phyloP scores from a whole-genome alignment of 92 coral and sea anemone genomes.

The Meandrina meandrites region DNA sequence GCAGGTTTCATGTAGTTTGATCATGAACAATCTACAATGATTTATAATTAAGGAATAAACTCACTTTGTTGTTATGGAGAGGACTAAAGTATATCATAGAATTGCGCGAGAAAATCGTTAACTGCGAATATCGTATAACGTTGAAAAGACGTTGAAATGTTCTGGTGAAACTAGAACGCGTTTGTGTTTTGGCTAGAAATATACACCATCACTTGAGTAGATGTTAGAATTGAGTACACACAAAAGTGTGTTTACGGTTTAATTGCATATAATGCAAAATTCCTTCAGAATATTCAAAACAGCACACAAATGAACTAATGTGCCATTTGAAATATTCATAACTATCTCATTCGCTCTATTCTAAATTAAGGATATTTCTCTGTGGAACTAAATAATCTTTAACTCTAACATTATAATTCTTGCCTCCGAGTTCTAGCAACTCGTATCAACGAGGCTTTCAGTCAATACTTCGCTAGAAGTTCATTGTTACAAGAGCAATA shows the following conservation, averaged over 20 bases:
- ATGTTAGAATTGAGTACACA: neutral
- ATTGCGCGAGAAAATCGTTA: neutral
- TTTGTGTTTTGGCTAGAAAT: neutral
- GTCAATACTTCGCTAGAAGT: neutral
- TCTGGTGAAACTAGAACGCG: neutral
- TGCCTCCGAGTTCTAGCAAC: neutral
- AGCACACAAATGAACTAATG: constrained; percentile 2
- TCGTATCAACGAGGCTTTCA: neutral
- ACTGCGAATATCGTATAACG: neutral
- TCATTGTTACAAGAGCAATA: neutral
- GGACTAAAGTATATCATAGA: neutral
- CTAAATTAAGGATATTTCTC: neutral
- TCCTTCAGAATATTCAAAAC: constrained; percentile 5
- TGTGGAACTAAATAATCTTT: neutral
- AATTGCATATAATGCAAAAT: constrained; percentile 42
- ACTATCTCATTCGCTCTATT: neutral
- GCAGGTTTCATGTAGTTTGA: neutral
- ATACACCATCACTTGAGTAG: neutral
- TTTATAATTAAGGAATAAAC: neutral
- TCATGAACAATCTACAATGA: constrained; percentile 8
- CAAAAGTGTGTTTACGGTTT: constrained; percentile 38
- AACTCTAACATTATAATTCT: neutral
- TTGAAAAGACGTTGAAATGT: neutral
- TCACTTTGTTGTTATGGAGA: neutral
- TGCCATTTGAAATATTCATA: constrained; percentile 9